Percentiles rank a stretch among this genome's conserved stretches.
Conservation (phyloP, 2,113 vertebrate genomes). For the Cromileptes altivelis region DNA sequence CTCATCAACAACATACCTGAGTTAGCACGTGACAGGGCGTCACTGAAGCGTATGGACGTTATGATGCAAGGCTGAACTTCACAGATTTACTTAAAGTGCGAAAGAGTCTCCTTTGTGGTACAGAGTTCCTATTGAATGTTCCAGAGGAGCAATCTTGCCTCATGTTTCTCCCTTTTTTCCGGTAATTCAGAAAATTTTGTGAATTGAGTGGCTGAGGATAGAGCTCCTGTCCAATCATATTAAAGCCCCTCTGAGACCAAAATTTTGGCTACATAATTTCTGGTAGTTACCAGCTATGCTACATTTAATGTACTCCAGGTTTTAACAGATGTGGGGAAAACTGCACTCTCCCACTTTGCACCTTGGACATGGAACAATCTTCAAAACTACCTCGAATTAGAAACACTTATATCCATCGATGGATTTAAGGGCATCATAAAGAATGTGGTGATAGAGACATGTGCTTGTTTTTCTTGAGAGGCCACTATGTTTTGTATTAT, state of each 20-base stretch:
- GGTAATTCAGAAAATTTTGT: neutral
- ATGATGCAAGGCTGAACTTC: neutral
- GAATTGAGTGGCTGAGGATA: neutral
- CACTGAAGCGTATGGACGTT: neutral
- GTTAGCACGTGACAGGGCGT: neutral
- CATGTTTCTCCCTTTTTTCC: neutral
- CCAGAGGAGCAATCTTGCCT: neutral
- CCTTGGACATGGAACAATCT: too few relatives aligned
- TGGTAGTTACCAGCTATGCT: too few relatives aligned
- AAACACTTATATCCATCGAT: too few relatives aligned
- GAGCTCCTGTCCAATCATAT: neutral
- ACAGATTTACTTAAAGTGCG: neutral
- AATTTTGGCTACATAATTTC: neutral
- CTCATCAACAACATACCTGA: neutral
- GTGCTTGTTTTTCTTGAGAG: too few relatives aligned
- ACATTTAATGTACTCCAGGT: too few relatives aligned
- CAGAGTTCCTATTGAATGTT: neutral
- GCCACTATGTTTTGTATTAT: too few relatives aligned
- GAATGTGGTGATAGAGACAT: too few relatives aligned
- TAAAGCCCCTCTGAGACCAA: constrained; percentile 4
- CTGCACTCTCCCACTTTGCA: too few relatives aligned
- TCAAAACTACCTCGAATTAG: too few relatives aligned
- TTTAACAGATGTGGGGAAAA: too few relatives aligned
- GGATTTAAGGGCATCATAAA: too few relatives aligned
- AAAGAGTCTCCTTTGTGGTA: neutral